phyloP scores from a whole-genome alignment of 2,113 vertebrate genomes.

The Hippocampus barbouri region DNA sequence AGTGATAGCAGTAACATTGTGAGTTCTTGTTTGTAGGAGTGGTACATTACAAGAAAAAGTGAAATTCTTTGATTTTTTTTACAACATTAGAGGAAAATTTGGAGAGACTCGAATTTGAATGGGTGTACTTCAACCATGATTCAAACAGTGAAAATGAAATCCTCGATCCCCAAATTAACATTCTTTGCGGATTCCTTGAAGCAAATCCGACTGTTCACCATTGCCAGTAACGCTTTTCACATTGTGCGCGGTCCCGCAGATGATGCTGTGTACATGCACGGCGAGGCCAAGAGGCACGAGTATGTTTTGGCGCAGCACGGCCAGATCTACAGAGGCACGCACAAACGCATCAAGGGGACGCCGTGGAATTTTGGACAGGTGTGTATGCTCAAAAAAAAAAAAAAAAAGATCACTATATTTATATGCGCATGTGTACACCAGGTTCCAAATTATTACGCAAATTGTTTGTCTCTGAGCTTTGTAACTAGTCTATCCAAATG shows the following conservation, averaged over 20 bases:
- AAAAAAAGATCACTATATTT: neutral
- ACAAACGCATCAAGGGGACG: slow-evolving; percentile 61
- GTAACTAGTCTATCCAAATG: no score
- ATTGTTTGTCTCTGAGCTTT: no score
- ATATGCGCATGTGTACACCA: no score
- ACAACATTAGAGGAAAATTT: no score
- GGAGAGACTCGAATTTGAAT: no score
- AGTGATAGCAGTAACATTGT: no score
- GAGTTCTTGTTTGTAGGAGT: no score
- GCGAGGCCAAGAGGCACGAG: slow-evolving; percentile 68
- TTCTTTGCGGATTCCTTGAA: no score
- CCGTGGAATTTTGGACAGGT: slow-evolving; percentile 93
- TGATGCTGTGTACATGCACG: slow-evolving; percentile 77
- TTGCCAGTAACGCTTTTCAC: neutral
- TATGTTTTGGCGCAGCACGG: slow-evolving; percentile 83
- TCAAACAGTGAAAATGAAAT: neutral
- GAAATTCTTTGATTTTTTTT: neutral
- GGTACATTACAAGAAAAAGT: no score
- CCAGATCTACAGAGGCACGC: slow-evolving; percentile 77
- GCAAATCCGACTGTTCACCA: no score
- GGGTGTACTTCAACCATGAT: neutral
- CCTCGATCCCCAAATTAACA: no score
- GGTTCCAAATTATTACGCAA: no score
- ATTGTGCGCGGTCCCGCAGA: slow-evolving; percentile 52
- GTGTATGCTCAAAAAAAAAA: slow-evolving; percentile 1